Evolutionary conservation across 2,797 vertebrate genomes (phyloP).

Genomic region (Silurus aristotelis): DNA sequence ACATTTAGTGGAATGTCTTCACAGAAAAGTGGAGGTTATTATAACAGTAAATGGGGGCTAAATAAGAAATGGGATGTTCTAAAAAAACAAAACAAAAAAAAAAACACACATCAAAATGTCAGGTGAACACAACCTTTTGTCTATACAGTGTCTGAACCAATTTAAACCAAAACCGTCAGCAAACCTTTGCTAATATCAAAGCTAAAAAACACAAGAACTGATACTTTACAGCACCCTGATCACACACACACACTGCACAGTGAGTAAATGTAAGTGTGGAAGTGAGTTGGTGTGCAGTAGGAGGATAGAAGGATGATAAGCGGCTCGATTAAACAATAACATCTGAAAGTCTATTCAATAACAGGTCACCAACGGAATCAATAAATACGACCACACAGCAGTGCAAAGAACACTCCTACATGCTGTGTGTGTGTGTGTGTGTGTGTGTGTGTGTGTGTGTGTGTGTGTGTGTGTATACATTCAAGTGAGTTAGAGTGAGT

Average conservation of each 20-base stretch:
- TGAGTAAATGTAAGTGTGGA: neutral
- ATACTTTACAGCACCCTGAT: neutral
- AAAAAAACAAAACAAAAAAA: no score
- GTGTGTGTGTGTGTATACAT: neutral
- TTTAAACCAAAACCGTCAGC: neutral
- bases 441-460: conserved; percentile 35
- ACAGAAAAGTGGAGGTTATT: no score
- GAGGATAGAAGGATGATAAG: conserved; percentile 34
- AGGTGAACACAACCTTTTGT: no score
- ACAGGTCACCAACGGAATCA: conserved; percentile 19
- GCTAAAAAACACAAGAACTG: neutral
- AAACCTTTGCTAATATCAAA: neutral
- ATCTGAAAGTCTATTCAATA: conserved; percentile 45
- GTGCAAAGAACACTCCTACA: conserved; percentile 25
- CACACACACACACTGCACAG: neutral
- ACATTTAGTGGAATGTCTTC: no score
- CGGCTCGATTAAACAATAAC: conserved; percentile 53
- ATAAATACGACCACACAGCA: conserved; percentile 20
- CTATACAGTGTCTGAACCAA: no score
- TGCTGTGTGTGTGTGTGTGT: conserved; percentile 20
- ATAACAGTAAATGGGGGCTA: no score
- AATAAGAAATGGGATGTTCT: no score
- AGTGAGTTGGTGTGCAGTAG: neutral
- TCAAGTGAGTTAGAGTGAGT: neutral
- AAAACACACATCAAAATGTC: no score